Conservation (phyloP, 2,113 vertebrate genomes). For the Xenopus laevis region DNA sequence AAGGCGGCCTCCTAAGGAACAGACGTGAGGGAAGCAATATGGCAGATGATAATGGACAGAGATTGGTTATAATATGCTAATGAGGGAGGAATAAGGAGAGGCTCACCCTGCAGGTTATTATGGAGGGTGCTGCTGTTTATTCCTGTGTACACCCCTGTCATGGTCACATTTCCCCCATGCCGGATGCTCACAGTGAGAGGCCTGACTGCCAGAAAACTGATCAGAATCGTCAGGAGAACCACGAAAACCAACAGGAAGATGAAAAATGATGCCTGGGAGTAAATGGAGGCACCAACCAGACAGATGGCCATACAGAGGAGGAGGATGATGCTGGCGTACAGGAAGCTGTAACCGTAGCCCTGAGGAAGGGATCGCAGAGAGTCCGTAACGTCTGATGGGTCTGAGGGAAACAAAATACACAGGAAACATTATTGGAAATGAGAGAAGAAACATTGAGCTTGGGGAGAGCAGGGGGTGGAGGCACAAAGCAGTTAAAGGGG, state of each 20-base stretch:
- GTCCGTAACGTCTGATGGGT: conserved; percentile 18
- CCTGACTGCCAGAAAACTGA: conserved; percentile 73
- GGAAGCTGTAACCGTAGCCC: conserved; percentile 75
- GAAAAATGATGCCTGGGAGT: conserved; percentile 77
- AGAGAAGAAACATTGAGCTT: too few relatives aligned
- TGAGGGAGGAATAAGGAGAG: too few relatives aligned
- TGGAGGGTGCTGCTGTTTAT: conserved; percentile 71
- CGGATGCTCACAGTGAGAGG: conserved; percentile 57
- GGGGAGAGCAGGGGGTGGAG: too few relatives aligned
- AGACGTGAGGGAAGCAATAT: too few relatives aligned
- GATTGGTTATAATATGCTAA: too few relatives aligned
- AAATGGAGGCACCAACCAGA: conserved; percentile 82
- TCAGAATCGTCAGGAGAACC: conserved; percentile 74
- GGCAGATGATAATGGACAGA: too few relatives aligned
- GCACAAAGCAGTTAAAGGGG: too few relatives aligned
- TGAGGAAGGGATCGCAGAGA: conserved; percentile 67
- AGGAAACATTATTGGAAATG: too few relatives aligned
- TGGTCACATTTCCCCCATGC: conserved; percentile 57
- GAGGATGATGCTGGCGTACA: conserved; percentile 75
- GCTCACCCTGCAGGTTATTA: conserved; percentile 76
- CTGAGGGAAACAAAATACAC: too few relatives aligned
- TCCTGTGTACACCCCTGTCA: conserved; percentile 75
- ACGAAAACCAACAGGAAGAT: conserved; percentile 79
- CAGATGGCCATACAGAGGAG: conserved; percentile 79
- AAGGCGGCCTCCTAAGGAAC: too few relatives aligned